Percentiles rank a stretch among this genome's conserved stretches.
Evolutionary conservation across 2,888 invertebrate species (phyloP).

Genomic region (Formica aserva): DNA sequence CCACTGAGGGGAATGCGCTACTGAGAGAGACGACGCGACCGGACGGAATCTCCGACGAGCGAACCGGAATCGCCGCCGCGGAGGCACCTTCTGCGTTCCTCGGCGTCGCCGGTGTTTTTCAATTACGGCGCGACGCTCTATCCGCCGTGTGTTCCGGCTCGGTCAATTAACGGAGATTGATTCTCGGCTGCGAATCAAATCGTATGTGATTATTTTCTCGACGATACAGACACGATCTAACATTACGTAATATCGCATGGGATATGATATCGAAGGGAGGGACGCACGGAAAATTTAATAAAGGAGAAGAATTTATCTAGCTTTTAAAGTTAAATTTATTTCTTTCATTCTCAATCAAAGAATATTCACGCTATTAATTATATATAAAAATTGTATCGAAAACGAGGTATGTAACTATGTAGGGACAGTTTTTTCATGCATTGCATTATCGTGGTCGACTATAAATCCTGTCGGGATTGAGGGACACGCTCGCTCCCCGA

Average conservation of each 20-base stretch:
- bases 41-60: constrained; percentile 66
- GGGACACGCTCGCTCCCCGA: background rate
- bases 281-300: background rate
- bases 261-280: background rate
- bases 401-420: background rate
- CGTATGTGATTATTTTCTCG: constrained; percentile 34
- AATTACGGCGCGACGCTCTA: constrained; percentile 63
- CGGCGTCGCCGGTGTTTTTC: constrained; percentile 53
- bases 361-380: background rate
- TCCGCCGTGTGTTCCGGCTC: constrained; percentile 45
- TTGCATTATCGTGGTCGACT: background rate
- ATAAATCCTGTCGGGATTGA: constrained; percentile 30
- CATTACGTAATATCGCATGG: background rate
- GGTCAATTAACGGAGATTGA: constrained; percentile 54
- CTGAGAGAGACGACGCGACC: constrained; percentile 45
- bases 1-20: constrained; percentile 53
- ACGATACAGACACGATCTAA: constrained; percentile 3
- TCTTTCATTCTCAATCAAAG: background rate
- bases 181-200: constrained; percentile 41
- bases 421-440: background rate
- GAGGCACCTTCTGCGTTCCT: constrained; percentile 41
- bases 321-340: background rate
- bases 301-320: background rate
- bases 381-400: background rate
- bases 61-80: constrained; percentile 49